Percentiles rank a stretch among this genome's conserved stretches.
Conservation (phyloP, 2,113 vertebrate genomes). For the Toxotes chatareus region DNA sequence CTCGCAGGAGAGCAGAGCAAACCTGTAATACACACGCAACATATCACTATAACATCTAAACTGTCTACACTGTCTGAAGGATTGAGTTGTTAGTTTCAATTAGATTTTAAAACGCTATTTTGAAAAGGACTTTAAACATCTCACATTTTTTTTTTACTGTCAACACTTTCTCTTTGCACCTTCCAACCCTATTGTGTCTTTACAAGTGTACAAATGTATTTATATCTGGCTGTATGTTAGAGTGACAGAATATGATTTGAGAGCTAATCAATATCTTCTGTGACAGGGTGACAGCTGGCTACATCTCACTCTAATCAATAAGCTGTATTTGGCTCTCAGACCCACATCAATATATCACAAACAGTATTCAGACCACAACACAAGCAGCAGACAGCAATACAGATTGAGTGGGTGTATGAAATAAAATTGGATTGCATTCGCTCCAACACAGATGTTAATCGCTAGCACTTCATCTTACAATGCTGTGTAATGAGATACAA, state of each 20-base stretch:
- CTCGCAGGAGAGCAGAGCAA: constrained; percentile 79
- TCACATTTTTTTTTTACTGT: not conserved
- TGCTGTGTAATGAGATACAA: not conserved
- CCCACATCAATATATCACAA: constrained; percentile 67
- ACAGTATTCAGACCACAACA: constrained; percentile 49
- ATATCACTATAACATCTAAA: not conserved
- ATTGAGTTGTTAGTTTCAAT: not conserved
- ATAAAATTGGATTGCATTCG: constrained; percentile 39
- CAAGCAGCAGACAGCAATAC: constrained; percentile 18
- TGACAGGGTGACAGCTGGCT: constrained; percentile 73
- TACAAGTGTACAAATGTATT: constrained; percentile 7
- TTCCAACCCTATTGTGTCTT: constrained; percentile 2
- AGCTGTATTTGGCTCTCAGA: constrained; percentile 51
- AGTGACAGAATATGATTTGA: constrained; percentile 49
- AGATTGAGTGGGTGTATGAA: constrained; percentile 30
- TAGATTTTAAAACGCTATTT: not conserved
- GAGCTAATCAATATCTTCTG: constrained; percentile 64
- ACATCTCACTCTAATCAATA: constrained; percentile 76
- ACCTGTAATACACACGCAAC: constrained; percentile 57
- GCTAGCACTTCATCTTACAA: constrained; percentile 3
- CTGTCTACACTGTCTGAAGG: not conserved
- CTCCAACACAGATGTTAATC: constrained; percentile 41
- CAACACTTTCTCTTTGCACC: not conserved
- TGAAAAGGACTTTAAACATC: not conserved
- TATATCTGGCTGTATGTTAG: not conserved